Percentiles rank a stretch among this genome's conserved stretches.
These are phyloP conservation scores for Macrobrachium rosenbergii DNA, from an alignment of 1,140 invertebrate genomes.

Conservation along the genomic window DNA sequence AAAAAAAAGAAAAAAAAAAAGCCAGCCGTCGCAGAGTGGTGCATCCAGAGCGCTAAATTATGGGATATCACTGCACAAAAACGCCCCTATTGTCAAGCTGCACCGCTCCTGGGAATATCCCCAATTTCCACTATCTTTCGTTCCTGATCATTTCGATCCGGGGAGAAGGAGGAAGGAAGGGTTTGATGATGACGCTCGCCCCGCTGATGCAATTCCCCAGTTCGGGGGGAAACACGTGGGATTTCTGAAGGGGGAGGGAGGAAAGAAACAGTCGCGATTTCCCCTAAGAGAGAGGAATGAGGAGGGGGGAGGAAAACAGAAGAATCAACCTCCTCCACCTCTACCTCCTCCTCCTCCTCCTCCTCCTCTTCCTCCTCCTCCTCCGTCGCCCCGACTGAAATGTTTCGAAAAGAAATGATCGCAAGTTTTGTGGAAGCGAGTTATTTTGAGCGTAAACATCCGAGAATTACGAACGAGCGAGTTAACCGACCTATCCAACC, in stretches of 20 bases:
- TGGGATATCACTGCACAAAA: constrained; percentile 51
- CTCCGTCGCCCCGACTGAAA: neutral
- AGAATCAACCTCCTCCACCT: no score
- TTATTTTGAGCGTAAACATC: constrained; percentile 3
- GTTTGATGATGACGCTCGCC: neutral
- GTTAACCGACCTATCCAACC: constrained; percentile 6
- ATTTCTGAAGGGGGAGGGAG: no score
- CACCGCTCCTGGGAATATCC: constrained; percentile 33
- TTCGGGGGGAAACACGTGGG: no score
- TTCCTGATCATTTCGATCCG: neutral
- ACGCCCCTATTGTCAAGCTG: constrained; percentile 28
- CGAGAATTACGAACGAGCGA: neutral
- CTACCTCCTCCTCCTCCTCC: neutral
- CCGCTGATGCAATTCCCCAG: no score
- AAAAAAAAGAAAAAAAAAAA: constrained; percentile 15
- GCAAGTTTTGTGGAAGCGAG: neutral
- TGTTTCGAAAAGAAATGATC: neutral
- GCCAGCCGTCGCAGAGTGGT: neutral
- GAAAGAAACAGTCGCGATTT: no score
- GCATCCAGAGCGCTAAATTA: constrained; percentile 40
- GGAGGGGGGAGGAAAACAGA: no score
- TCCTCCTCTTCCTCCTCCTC: neutral
- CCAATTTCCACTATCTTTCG: constrained; percentile 27
- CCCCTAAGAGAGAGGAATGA: no score
- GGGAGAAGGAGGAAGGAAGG: neutral